These are phyloP conservation scores for Drosophila malerkotliana DNA, from an alignment of 1,140 invertebrate species.

Conservation along the genomic window DNA sequence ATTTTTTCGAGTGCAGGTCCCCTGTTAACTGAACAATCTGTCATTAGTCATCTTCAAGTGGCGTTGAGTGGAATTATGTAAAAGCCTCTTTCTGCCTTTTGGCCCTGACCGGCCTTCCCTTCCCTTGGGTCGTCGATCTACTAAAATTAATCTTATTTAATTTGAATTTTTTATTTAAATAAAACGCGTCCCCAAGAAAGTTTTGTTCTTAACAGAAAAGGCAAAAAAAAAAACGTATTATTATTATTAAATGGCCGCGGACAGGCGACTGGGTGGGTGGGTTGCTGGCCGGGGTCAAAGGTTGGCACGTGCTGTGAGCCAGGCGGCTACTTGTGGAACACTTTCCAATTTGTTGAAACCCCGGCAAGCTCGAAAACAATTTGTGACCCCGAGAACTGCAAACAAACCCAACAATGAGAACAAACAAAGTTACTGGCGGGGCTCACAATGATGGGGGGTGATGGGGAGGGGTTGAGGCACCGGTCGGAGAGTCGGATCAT, in stretches of 20 bases:
- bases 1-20: slow-evolving; percentile 3
- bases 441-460: background rate
- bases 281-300: background rate
- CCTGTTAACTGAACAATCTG: slow-evolving; percentile 30
- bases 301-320: slow-evolving; percentile 55
- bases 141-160: slow-evolving; percentile 78
- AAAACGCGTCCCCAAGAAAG: slow-evolving; percentile 59
- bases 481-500: slow-evolving; percentile 2
- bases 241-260: slow-evolving; percentile 72
- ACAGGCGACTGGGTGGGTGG: slow-evolving; percentile 13
- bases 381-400: slow-evolving; percentile 64
- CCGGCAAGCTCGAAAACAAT: slow-evolving; percentile 69
- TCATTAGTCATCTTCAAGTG: slow-evolving; percentile 81
- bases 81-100: slow-evolving; percentile 19
- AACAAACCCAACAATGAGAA: slow-evolving; percentile 60
- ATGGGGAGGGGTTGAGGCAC: background rate
- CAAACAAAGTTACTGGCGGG: slow-evolving; percentile 54
- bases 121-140: background rate
- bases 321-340: slow-evolving; percentile 62
- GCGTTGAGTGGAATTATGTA: slow-evolving; percentile 79
- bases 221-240: slow-evolving; percentile 26
- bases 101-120: background rate
- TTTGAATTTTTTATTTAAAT: slow-evolving; percentile 78
- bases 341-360: slow-evolving; percentile 78
- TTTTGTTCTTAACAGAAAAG: slow-evolving; percentile 46